These are phyloP conservation scores for Lordiphosa clarofinis DNA, from an alignment of 1,140 invertebrate genomes.

Conservation along the genomic window DNA sequence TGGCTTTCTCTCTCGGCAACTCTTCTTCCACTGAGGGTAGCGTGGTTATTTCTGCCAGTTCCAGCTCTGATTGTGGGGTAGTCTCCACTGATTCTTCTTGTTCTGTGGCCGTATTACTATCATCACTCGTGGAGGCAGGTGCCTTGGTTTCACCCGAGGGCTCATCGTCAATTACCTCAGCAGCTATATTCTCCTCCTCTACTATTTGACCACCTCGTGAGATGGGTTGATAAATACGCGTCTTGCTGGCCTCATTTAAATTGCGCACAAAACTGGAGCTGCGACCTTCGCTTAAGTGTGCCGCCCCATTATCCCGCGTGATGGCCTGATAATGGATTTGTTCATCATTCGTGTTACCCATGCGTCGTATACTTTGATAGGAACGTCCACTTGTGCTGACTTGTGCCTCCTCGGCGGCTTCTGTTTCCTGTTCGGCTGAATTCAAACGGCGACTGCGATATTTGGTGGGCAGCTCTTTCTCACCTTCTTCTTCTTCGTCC, in stretches of 20 bases:
- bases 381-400: slow-evolving; percentile 7
- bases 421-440: slow-evolving; percentile 36
- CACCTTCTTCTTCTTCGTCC: slow-evolving; percentile 6
- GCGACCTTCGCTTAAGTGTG: slow-evolving; percentile 42
- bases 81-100: slow-evolving; percentile 35
- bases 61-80: neutral
- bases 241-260: slow-evolving; percentile 8
- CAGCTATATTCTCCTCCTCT: slow-evolving; percentile 59
- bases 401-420: slow-evolving; percentile 18
- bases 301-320: slow-evolving; percentile 27
- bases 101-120: slow-evolving; percentile 56
- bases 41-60: slow-evolving; percentile 4
- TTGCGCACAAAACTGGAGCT: slow-evolving; percentile 47
- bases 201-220: slow-evolving; percentile 39
- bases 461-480: slow-evolving; percentile 5
- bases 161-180: slow-evolving; percentile 56
- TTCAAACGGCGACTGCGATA: slow-evolving; percentile 42
- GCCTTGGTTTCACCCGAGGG: slow-evolving; percentile 38
- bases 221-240: slow-evolving; percentile 19
- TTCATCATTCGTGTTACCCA: slow-evolving; percentile 12
- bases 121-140: slow-evolving; percentile 28
- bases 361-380: slow-evolving; percentile 38
- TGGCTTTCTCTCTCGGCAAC: too few species aligned
- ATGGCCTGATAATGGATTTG: slow-evolving; percentile 56
- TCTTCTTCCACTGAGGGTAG: neutral